Evolutionary conservation across 2,797 vertebrate genomes (phyloP), one percentile per base, ranked within the genome.

Genomic region (Rhynchonycteris naso): DNA sequence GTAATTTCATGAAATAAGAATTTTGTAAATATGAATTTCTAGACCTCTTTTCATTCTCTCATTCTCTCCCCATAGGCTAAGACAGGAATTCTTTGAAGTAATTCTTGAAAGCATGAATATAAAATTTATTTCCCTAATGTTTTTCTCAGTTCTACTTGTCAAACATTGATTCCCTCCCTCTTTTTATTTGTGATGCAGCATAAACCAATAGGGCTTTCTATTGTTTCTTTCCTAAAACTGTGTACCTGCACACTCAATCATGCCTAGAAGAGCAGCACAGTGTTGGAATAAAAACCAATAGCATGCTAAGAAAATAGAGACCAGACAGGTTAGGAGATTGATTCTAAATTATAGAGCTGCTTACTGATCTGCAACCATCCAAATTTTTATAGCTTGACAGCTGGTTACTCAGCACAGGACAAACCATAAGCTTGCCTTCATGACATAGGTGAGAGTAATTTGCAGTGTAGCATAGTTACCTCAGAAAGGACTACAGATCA

Each of bases 331-430:
- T 79, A 82, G 88, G 90, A 96, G 90, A 94, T 28, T 75, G 90
- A 95, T 85, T 85, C 47, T 90, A 88, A 94, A 94, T 96, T 81
- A 95, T 43, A 95, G 72, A 90, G 58, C 72, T 88, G 78, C 80
- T 81, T 85, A 43, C 56, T 81, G 76, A 93, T 93, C 81, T 93
- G 72, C 38, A 81, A 11, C 89, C 76, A 89, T 80, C 80, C 71
- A 93, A 54, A 81, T 83, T 81, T 76, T 71, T 96, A 30, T 7
- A 81, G 84, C 24, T 75, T 71, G 69, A 85, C 33, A 96, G 84
- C 88, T 78, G 75, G 12, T 88, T 97, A 88, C 80, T 69, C 50
- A 93, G n/a, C 76, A 75, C 16, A 68, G 68, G 21, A 84, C 71
- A 91, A 89, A 93, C 68, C 80, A 59, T 54, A 94, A 47, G 35